A percentile compares a stretch with the other conserved stretches of the same genome.
Evolutionary conservation across 2,888 invertebrate species (phyloP).

Genomic region (Caenorhabditis zanzibari): DNA sequence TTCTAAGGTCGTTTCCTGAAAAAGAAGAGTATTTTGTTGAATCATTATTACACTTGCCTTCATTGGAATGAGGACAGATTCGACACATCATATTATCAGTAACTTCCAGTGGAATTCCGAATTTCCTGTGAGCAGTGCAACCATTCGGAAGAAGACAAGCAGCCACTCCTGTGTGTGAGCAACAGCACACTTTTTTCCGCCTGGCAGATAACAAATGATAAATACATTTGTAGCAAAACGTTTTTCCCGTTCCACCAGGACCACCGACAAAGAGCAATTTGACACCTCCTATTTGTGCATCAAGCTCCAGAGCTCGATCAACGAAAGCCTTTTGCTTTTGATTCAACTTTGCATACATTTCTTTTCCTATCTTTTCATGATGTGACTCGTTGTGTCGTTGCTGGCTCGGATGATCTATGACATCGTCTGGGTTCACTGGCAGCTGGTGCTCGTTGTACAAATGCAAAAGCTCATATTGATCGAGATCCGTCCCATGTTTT

Average conservation of each 20-base stretch:
- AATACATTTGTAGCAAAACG: neutral
- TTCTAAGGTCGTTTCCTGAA: no score
- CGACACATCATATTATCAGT: no score
- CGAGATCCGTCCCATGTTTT: neutral
- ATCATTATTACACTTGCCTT: no score
- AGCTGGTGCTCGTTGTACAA: neutral
- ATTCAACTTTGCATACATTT: neutral
- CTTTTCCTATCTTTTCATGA: neutral
- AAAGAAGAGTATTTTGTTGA: no score
- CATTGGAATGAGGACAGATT: no score
- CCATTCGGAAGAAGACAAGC: no score
- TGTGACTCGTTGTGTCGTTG: no score
- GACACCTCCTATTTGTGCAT: no score
- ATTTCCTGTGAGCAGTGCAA: no score
- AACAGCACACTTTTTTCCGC: neutral
- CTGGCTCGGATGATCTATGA: no score
- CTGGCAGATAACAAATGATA: neutral
- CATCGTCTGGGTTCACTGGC: neutral
- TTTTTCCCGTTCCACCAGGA: conserved; percentile 9
- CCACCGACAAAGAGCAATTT: neutral
- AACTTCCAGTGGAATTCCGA: no score
- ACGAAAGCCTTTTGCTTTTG: neutral
- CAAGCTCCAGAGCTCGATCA: neutral
- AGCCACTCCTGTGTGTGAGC: neutral
- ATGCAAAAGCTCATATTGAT: neutral